Conservation (phyloP, 2,113 vertebrate species). For the Forbesichthys agassizii region DNA sequence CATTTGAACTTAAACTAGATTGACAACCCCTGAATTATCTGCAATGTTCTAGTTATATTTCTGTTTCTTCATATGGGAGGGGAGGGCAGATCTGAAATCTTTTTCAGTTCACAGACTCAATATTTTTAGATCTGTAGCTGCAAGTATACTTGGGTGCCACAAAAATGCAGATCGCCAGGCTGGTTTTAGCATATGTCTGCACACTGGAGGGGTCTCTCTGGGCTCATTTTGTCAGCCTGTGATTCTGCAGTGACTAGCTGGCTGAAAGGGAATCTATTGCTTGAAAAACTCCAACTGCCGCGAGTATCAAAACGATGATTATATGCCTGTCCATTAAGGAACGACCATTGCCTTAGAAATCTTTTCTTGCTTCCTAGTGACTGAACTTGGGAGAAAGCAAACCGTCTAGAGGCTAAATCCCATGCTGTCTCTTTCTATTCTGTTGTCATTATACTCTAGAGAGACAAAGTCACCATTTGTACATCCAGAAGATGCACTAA, state of each 20-base stretch:
- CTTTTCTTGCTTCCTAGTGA: constrained; percentile 30
- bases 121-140: constrained; percentile 37
- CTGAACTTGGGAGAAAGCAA: constrained; percentile 21
- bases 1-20: too few species aligned
- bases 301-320: constrained; percentile 48
- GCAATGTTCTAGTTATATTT: too few species aligned
- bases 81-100: constrained; percentile 4
- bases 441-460: constrained; percentile 11
- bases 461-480: constrained; percentile 2
- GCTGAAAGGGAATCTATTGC: constrained; percentile 26
- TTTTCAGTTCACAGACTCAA: constrained; percentile 3
- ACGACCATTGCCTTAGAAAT: constrained; percentile 33
- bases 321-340: constrained; percentile 32
- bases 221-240: constrained; percentile 1
- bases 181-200: constrained; percentile 28
- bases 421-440: constrained; percentile 11
- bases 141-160: constrained; percentile 43
- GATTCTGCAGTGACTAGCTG: constrained; percentile 8
- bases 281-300: constrained; percentile 30
- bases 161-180: constrained; percentile 43
- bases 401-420: constrained; percentile 9
- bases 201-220: constrained; percentile 3
- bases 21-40: too few species aligned
- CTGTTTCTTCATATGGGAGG: too few species aligned
- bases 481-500: constrained; percentile 14